Evolutionary conservation across 2,113 vertebrate species (phyloP).

Genomic region (Nothocercus nigrocapillus): DNA sequence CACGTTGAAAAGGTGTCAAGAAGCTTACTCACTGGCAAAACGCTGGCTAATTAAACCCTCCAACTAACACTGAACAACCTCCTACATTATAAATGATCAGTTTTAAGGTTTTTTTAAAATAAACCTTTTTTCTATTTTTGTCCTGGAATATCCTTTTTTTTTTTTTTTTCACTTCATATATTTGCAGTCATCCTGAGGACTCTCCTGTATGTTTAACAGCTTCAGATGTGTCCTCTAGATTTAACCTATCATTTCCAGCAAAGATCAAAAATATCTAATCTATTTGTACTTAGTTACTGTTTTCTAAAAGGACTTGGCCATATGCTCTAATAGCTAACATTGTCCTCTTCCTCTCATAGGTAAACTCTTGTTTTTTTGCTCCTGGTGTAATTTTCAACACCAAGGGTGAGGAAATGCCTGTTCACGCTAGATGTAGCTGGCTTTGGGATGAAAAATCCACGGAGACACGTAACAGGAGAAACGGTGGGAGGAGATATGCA

Average conservation of each 20-base stretch:
- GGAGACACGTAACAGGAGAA: neutral
- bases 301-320: conserved; percentile 5
- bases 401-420: neutral
- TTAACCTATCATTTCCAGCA: neutral
- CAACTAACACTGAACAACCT: neutral
- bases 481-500: neutral
- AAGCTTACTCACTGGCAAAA: conserved; percentile 53
- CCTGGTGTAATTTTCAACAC: neutral
- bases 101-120: neutral
- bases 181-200: neutral
- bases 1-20: conserved; percentile 39
- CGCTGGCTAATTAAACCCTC: conserved; percentile 16
- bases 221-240: neutral
- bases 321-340: neutral
- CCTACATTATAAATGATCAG: neutral
- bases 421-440: neutral
- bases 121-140: neutral
- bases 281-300: conserved; percentile 31
- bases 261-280: neutral
- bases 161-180: neutral
- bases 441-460: neutral
- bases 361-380: neutral
- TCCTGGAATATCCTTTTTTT: neutral
- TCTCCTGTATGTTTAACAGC: neutral
- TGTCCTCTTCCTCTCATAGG: conserved; percentile 8